phyloP scores from a whole-genome alignment of 2,888 invertebrate genomes.

The Nymphalis urticae region DNA sequence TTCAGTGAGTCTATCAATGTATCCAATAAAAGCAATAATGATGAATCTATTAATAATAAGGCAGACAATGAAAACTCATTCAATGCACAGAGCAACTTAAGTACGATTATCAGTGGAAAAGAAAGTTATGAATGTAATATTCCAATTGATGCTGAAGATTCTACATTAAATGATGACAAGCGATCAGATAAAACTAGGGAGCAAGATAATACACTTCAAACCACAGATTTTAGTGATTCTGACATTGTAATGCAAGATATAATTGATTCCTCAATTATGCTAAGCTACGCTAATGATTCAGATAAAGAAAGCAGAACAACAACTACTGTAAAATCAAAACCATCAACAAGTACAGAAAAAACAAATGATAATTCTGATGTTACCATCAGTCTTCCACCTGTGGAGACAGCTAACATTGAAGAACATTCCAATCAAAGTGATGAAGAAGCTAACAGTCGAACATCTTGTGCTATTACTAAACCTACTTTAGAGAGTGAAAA shows the following conservation, averaged over 20 bases:
- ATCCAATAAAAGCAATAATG: not conserved
- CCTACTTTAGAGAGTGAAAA: constrained; percentile 27
- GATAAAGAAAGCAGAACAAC: not conserved
- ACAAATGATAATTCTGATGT: not conserved
- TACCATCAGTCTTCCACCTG: not conserved
- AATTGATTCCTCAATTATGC: too few species aligned
- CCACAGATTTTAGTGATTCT: not conserved
- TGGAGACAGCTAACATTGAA: not conserved
- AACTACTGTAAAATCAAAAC: not conserved
- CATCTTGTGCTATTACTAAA: not conserved
- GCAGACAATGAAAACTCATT: not conserved
- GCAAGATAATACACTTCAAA: not conserved
- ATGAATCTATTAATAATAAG: not conserved
- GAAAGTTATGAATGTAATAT: not conserved
- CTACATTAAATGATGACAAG: not conserved
- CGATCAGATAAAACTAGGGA: not conserved
- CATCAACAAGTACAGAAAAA: not conserved
- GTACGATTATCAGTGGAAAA: not conserved
- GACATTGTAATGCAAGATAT: not conserved
- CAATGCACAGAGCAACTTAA: not conserved
- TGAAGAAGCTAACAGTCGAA: not conserved
- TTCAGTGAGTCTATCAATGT: not conserved
- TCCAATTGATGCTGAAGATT: not conserved
- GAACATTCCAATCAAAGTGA: not conserved
- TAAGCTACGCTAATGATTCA: not conserved